These are phyloP conservation scores for Sylvietta virens DNA, from an alignment of 2,113 vertebrate species.

Conservation along the genomic window DNA sequence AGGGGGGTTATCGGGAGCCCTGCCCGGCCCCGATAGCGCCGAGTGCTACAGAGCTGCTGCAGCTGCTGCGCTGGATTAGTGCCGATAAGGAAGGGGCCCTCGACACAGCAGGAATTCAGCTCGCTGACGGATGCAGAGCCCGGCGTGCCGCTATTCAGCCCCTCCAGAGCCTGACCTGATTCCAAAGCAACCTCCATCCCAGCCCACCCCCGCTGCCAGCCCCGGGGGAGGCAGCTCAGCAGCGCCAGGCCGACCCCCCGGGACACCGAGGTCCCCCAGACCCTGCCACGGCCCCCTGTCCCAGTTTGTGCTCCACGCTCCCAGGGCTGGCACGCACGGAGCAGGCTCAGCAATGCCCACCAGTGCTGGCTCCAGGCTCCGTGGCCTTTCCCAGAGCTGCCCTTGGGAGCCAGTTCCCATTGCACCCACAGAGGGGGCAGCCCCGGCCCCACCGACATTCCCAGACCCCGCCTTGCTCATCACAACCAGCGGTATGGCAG, in stretches of 20 bases:
- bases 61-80: constrained; percentile 8
- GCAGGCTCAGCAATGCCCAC: background rate
- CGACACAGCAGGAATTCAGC: background rate
- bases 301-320: background rate
- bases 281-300: rapidly evolving
- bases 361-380: background rate
- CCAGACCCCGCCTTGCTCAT: background rate
- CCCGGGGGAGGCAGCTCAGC: background rate
- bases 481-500: rapidly evolving
- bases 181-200: background rate
- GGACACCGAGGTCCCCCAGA: background rate
- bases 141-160: rapidly evolving
- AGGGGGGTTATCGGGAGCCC: background rate
- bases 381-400: rapidly evolving
- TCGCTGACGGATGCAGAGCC: background rate
- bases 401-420: background rate
- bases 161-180: background rate
- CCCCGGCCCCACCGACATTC: no score
- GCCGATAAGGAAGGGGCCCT: constrained; percentile 49
- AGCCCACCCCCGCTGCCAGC: background rate
- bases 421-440: rapidly evolving
- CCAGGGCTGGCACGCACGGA: rapidly evolving
- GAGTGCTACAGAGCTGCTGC: background rate
- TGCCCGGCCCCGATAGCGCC: background rate
- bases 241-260: background rate